A percentile compares a stretch with the other conserved stretches of the same genome.
These are phyloP conservation scores for Epinephelus lanceolatus DNA, from an alignment of 2,113 vertebrate species.

Conservation along the genomic window DNA sequence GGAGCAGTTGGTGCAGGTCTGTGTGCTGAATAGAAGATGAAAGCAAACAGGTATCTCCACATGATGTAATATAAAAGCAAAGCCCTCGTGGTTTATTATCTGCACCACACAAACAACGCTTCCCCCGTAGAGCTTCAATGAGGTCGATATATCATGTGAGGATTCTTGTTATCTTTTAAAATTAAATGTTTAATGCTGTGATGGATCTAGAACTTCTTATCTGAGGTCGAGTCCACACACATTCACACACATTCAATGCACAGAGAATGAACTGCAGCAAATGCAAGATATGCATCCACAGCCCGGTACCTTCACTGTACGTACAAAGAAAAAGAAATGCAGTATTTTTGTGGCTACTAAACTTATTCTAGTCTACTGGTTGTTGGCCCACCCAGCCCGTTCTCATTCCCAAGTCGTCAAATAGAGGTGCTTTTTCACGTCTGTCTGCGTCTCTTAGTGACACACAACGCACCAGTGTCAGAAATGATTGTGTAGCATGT, in stretches of 20 bases:
- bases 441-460: too few relatives aligned
- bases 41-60: constrained; percentile 6
- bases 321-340: not conserved
- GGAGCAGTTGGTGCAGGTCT: constrained; percentile 22
- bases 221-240: not conserved
- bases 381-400: not conserved
- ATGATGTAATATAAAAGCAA: constrained; percentile 12
- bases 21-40: not conserved
- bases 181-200: constrained; percentile 3
- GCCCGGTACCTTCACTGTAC: not conserved
- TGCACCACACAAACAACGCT: not conserved
- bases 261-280: not conserved
- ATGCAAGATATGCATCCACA: not conserved
- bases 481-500: too few relatives aligned
- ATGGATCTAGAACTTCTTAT: not conserved
- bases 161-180: constrained; percentile 7
- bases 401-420: too few relatives aligned
- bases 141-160: not conserved
- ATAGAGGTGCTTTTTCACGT: too few relatives aligned
- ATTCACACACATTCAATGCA: not conserved
- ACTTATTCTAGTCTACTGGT: not conserved
- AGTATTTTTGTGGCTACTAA: not conserved
- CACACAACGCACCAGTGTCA: too few relatives aligned
- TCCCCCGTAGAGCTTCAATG: not conserved
- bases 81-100: constrained; percentile 20